Evolutionary conservation across 2,113 vertebrate genomes (phyloP), one percentile per base, ranked within the genome.

Genomic region (Antechinus stuartii): DNA sequence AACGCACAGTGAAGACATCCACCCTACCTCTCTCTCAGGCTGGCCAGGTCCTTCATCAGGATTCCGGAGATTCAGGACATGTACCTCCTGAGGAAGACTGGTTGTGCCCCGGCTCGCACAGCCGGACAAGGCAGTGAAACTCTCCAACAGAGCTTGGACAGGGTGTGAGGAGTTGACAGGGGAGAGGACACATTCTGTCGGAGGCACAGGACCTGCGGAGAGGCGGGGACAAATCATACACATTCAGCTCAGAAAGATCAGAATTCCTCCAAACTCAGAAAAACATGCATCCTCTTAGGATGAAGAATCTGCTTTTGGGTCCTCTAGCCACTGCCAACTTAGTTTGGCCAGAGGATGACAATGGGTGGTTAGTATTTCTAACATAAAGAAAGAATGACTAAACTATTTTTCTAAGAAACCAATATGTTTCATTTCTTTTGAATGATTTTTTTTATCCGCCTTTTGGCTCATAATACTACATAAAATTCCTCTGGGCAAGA

Each of bases 41-140:
- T 97, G 98, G 94, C 98, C 98, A 2, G 98, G 97, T 42, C 97
- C 98, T 49, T 98, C 98, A 30, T 99, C 97, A 0, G 97, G 93
- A 54, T 97, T 97, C 93, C 99, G 99, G 95, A 99, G 99, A 98
- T 99, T 99, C 98, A 99, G 98, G 98, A 99, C 53, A 0, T 99
- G 99, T 94, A 99, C 99, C 96, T 99, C 99, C 95, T 99, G 99
- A 0, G 99, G 99, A 55, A 99, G 98, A 84, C 96, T 97, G 0
- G 95, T 98, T 0, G 99, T 99, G 97, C 99, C 99, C 92, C 99
- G 98, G 98, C 99, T 99, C 47, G 99, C 99, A 50, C 99, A 99
- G 97, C 99, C 99, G 0, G 99, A 99, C 94, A 99, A 94, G 90
- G 98, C 99, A 0, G 99, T 99, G 98, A 99, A 99, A 97, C 99